Base-by-base conservation (phyloP, 2,888 invertebrate genomes). In the Hydrotaea diabolus region DNA sequence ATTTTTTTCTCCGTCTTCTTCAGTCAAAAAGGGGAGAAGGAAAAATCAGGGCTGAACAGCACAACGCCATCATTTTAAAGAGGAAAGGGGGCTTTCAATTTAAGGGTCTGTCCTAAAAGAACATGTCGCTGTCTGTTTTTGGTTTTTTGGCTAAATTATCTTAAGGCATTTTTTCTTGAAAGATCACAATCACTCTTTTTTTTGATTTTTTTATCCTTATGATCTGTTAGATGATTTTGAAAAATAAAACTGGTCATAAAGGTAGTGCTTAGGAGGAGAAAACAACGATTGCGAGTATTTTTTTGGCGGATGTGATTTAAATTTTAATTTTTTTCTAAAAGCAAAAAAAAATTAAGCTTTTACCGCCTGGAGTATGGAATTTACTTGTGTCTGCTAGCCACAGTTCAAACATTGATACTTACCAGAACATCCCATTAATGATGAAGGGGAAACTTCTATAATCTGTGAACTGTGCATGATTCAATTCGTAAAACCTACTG, bases 151-250 rank as follows among this genome's bases (percentile, higher is more conserved):
- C 49, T 0, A 77, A 77, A 46, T 39, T 72, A 64, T 53, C 84
- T 69, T 73, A 0, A 55, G 84, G 79, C 78, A 11, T 21, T 79
- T 85, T 82, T 64, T 23, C 2, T 15, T 36, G 80, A 83, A 80
- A 57, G 46, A 36, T 73, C 19, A 46, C 62, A 74, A 76, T 66
- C 36, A 66, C 1, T 46, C 15, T 26, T 62, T 46, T 77, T 59
- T 57, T 49, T 66, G 59, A 66, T 72, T 36, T 57, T 39, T 74
- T 84, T 79, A 81, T 78, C 78, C 78, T 76, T 66, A 76, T 59
- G 78, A 84, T 81, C 76, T 78, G 84, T 84, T 78, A 77, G 81
- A 69, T 39, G 73, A 43, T 23, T 73, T 31, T 4, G 7, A 31
- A 31, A 31, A 31, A 31, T 4, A 62, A 75, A 9, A 66, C 57